A percentile compares a stretch with the other conserved stretches of the same genome.
Evolutionary conservation across 2,113 vertebrate species (phyloP).

Genomic region (Setophaga coronata): DNA sequence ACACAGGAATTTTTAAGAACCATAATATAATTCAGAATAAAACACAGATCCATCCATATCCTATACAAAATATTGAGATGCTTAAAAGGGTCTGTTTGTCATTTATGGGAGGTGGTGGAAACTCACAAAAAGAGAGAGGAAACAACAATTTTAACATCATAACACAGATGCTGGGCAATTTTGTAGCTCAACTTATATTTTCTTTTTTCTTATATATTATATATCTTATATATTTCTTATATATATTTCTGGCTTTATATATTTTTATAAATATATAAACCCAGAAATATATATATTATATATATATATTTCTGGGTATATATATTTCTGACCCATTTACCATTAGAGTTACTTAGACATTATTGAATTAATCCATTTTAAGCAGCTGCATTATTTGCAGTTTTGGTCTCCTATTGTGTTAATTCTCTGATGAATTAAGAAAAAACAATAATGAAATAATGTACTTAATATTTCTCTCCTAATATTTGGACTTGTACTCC

Average conservation of each 20-base stretch:
- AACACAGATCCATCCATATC: not conserved
- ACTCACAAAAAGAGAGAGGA: not conserved
- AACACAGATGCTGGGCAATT: not conserved
- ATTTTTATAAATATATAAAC: too few species aligned
- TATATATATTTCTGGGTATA: not conserved
- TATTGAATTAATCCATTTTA: conserved; percentile 2
- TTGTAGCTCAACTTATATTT: not conserved
- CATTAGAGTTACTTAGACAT: not conserved
- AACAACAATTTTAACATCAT: not conserved
- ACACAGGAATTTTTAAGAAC: not conserved
- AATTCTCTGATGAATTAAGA: not conserved
- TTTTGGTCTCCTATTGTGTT: not conserved
- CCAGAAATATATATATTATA: too few species aligned
- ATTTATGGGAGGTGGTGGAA: not conserved
- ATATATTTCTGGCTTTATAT: not conserved
- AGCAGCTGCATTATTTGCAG: not conserved
- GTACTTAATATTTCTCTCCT: not conserved
- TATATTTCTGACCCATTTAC: not conserved
- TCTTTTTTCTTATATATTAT: not conserved
- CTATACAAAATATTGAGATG: not conserved
- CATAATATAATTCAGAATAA: not conserved
- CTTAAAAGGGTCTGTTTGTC: not conserved
- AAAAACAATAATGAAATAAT: not conserved
- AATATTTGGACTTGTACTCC: not conserved
- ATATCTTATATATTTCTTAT: too few species aligned